Conservation (phyloP, 1,140 invertebrate genomes). For the Dufourea novaeangliae region DNA sequence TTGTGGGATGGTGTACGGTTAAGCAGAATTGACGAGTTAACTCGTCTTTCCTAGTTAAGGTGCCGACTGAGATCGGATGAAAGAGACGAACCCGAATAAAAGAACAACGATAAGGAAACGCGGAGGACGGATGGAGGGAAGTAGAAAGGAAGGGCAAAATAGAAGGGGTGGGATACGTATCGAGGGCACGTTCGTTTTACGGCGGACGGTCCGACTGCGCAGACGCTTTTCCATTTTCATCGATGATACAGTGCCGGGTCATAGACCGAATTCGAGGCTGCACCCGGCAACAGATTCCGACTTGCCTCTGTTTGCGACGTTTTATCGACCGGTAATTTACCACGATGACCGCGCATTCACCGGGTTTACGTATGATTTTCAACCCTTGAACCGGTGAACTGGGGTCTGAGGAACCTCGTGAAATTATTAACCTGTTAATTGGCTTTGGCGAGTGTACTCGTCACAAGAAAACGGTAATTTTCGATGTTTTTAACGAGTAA, state of each 20-base stretch:
- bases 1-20: too few species aligned
- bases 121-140: neutral
- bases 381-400: too few species aligned
- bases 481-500: too few species aligned
- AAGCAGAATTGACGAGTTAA: too few species aligned
- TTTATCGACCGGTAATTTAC: slow-evolving; percentile 19
- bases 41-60: too few species aligned
- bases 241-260: slow-evolving; percentile 8
- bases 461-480: too few species aligned
- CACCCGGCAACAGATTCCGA: slow-evolving; percentile 24
- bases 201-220: neutral
- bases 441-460: too few species aligned
- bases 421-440: too few species aligned
- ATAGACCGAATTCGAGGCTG: slow-evolving; percentile 8
- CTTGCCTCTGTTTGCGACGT: neutral
- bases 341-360: too few species aligned
- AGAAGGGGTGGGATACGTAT: neutral
- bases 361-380: too few species aligned
- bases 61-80: too few species aligned
- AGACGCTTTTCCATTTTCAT: slow-evolving; percentile 35
- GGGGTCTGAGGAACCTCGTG: too few species aligned
- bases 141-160: neutral
- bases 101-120: neutral
- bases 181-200: neutral
- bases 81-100: neutral